phyloP scores from a whole-genome alignment of 30 jellyfish, hydroid and myxozoan species.

The Phacellophora camtschatica region DNA sequence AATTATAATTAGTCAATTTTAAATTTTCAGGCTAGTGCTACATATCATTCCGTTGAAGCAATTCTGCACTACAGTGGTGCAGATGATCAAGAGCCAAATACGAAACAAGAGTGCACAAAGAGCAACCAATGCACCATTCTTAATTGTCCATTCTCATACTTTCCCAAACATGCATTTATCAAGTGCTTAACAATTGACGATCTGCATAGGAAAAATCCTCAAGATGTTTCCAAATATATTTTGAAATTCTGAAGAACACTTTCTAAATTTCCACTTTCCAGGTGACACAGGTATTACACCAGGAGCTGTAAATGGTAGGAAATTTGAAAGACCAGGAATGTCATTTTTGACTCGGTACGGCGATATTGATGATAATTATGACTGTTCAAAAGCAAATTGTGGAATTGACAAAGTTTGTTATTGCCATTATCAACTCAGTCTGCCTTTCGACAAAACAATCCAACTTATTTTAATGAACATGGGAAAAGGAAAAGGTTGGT shows the following conservation, averaged over 20 bases:
- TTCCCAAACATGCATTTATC: constrained; percentile 48
- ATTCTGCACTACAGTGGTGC: constrained; percentile 90
- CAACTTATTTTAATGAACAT: constrained; percentile 80
- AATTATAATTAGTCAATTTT: too few relatives aligned
- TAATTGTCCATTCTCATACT: constrained; percentile 82
- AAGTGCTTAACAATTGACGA: constrained; percentile 65
- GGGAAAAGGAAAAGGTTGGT: constrained; percentile 97
- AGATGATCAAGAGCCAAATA: constrained; percentile 36
- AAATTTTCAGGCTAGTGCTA: too few relatives aligned
- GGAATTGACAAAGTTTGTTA: constrained; percentile 86
- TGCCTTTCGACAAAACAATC: constrained; percentile 75
- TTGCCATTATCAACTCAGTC: constrained; percentile 68
- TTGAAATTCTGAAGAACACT: constrained; percentile 68
- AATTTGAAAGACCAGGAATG: constrained; percentile 79
- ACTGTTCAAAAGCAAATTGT: constrained; percentile 76
- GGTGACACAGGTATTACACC: constrained; percentile 84
- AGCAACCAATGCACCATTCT: constrained; percentile 55
- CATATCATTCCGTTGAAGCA: constrained; percentile 74
- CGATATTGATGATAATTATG: constrained; percentile 68
- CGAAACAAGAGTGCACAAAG: constrained; percentile 52
- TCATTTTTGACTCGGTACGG: constrained; percentile 76
- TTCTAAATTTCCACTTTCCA: constrained; percentile 84
- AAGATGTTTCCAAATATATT: constrained; percentile 29
- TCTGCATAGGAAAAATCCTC: constrained; percentile 40
- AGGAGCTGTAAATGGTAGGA: constrained; percentile 91